Conservation (phyloP, 53 echinoderm and acorn worm species). For the Echinometra lucunter region DNA sequence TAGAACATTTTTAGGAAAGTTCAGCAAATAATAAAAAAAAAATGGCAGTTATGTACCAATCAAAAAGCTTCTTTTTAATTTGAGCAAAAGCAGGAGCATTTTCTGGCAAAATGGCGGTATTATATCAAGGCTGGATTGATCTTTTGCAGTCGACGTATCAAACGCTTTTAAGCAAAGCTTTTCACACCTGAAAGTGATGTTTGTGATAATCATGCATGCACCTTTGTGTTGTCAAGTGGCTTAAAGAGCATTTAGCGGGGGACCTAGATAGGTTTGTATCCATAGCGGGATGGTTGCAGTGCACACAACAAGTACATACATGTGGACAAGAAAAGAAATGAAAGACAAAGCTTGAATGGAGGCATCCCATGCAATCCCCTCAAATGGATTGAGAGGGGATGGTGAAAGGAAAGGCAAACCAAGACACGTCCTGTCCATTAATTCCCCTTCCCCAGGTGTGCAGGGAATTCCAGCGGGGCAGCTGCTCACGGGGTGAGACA, state of each 20-base stretch:
- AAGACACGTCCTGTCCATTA: conserved; percentile 53
- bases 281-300: conserved; percentile 68
- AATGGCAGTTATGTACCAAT: conserved; percentile 11
- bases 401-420: not conserved
- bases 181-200: conserved; percentile 31
- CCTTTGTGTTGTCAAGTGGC: conserved; percentile 68
- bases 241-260: conserved; percentile 45
- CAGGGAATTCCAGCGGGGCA: conserved; percentile 97
- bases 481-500: conserved; percentile 96
- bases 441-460: conserved; percentile 87
- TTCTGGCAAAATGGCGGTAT: conserved; percentile 30
- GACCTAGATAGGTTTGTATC: conserved; percentile 41
- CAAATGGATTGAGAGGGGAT: not conserved
- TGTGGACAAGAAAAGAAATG: conserved; percentile 48
- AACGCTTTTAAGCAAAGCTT: conserved; percentile 46
- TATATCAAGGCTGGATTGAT: conserved; percentile 25
- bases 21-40: not conserved
- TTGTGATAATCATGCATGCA: conserved; percentile 59
- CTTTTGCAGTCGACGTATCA: conserved; percentile 40
- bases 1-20: not conserved
- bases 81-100: conserved; percentile 54
- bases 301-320: conserved; percentile 66
- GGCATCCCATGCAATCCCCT: not conserved
- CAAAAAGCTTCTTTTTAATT: conserved; percentile 35
- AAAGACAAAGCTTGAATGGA: conserved; percentile 19